A percentile compares a stretch with the other conserved stretches of the same genome.
phyloP scores from a whole-genome alignment of 2,797 vertebrate species.

The Dromococcyx pavoninus region DNA sequence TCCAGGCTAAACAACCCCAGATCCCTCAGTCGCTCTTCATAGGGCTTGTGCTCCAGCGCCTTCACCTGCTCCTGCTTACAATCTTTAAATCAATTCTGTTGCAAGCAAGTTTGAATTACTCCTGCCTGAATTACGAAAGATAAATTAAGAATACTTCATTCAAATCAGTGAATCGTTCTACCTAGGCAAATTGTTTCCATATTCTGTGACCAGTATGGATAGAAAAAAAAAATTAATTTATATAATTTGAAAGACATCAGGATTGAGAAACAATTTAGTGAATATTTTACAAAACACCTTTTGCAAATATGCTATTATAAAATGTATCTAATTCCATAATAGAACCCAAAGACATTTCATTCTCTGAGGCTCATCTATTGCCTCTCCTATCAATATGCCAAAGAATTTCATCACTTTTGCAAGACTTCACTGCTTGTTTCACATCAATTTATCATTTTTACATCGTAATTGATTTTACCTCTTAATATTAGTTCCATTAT shows the following conservation, averaged over 20 bases:
- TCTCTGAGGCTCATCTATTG: not conserved
- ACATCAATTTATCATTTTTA: not conserved
- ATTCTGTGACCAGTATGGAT: not conserved
- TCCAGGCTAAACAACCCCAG: too few species aligned
- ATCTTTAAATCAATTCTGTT: not conserved
- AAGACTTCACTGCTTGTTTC: not conserved
- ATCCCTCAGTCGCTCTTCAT: too few species aligned
- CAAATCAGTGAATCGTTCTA: conserved; percentile 38
- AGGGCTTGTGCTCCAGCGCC: too few species aligned
- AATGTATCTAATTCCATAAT: not conserved
- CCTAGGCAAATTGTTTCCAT: conserved; percentile 22
- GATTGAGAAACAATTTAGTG: conserved; percentile 27
- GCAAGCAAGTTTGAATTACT: conserved; percentile 25
- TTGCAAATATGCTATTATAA: conserved; percentile 6
- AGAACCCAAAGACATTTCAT: not conserved
- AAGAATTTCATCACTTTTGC: not conserved
- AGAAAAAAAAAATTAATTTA: not conserved
- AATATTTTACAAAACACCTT: not conserved
- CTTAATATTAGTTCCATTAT: not conserved
- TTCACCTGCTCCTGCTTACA: not conserved
- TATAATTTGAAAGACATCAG: conserved; percentile 12
- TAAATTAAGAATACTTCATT: conserved; percentile 39
- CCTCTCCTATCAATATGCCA: not conserved
- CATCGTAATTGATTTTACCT: not conserved
- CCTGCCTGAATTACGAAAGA: not conserved